Percentiles rank a stretch among this genome's conserved stretches.
Evolutionary conservation across 2,113 vertebrate species (phyloP).

Genomic region (Hippocampus barbouri): DNA sequence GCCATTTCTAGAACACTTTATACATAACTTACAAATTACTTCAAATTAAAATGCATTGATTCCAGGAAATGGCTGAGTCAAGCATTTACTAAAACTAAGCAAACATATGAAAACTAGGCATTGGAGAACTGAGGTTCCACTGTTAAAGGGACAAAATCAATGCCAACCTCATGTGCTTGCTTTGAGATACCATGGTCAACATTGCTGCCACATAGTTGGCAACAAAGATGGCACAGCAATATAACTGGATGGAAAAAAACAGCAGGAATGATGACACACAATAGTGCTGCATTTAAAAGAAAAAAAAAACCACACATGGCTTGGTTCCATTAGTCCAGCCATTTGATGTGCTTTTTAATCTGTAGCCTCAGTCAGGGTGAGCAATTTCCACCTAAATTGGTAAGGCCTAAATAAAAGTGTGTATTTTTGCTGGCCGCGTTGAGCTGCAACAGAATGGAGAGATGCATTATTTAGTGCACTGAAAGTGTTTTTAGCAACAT

Average conservation of each 20-base stretch:
- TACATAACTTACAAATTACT: neutral
- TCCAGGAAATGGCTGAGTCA: neutral
- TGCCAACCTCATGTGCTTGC: neutral
- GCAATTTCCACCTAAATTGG: slow-evolving; percentile 24
- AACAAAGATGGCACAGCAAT: neutral
- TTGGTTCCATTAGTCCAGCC: slow-evolving; percentile 6
- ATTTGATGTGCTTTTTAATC: slow-evolving; percentile 2
- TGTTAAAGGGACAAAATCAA: neutral
- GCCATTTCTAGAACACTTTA: neutral
- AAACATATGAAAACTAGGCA: neutral
- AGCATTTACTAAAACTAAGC: too few species aligned
- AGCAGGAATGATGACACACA: neutral
- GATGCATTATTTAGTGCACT: slow-evolving; percentile 65
- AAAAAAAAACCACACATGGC: slow-evolving; percentile 13
- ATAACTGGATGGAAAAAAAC: neutral
- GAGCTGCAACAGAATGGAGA: slow-evolving; percentile 42
- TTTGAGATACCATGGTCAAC: neutral
- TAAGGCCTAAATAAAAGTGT: slow-evolving; percentile 22
- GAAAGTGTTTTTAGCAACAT: slow-evolving; percentile 51
- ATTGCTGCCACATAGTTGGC: neutral
- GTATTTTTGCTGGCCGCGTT: slow-evolving; percentile 8
- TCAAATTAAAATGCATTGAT: neutral
- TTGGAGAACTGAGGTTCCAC: neutral
- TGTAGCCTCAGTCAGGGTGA: slow-evolving; percentile 21
- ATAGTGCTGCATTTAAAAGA: neutral